Conservation (phyloP, 2,888 invertebrate species). For the Colletes collaris region DNA sequence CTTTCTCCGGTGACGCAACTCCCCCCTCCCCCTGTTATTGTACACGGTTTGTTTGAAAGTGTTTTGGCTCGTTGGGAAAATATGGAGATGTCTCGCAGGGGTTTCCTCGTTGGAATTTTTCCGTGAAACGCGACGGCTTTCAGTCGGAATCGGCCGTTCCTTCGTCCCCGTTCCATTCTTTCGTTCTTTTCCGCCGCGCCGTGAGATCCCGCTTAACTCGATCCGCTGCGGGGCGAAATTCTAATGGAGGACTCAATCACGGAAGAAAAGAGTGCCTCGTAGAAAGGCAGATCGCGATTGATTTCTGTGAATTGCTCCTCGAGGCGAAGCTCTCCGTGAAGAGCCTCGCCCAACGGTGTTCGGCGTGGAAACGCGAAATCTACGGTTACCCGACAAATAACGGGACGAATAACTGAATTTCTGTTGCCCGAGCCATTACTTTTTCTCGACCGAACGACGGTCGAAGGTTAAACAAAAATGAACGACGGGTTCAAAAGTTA, state of each 20-base stretch:
- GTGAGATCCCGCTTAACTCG: conserved; percentile 33
- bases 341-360: not conserved
- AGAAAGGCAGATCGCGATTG: conserved; percentile 45
- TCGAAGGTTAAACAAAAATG: too few relatives aligned
- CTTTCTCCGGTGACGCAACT: conserved; percentile 51
- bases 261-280: conserved; percentile 45
- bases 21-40: conserved; percentile 45
- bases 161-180: conserved; percentile 28
- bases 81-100: conserved; percentile 71
- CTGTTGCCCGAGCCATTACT: too few relatives aligned
- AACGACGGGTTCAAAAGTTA: too few relatives aligned
- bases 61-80: conserved; percentile 76
- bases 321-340: conserved; percentile 28
- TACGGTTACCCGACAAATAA: too few relatives aligned
- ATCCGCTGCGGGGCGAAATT: conserved; percentile 48
- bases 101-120: conserved; percentile 34
- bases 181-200: conserved; percentile 21
- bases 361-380: too few relatives aligned
- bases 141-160: conserved; percentile 35
- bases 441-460: too few relatives aligned
- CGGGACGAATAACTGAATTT: too few relatives aligned
- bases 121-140: conserved; percentile 36
- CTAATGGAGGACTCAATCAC: conserved; percentile 51
- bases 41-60: conserved; percentile 68
- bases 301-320: conserved; percentile 44